Conservation (phyloP, 2,888 invertebrate species). For the Strigamia crassipes region DNA sequence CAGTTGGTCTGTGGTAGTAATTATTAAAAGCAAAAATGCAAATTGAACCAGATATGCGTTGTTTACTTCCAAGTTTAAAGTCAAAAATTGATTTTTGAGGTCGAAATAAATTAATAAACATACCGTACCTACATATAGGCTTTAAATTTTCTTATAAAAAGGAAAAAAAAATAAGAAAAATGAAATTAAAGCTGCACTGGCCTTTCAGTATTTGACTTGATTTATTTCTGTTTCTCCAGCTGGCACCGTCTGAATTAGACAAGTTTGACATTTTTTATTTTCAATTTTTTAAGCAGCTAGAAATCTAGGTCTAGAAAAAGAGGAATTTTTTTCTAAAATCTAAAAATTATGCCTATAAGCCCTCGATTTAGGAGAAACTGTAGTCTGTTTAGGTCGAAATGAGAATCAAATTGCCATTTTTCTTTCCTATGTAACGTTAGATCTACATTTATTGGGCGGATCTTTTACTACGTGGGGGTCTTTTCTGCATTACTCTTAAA, state of each 20-base stretch:
- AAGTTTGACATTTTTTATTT: neutral
- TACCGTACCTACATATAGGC: neutral
- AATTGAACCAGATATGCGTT: too few species aligned
- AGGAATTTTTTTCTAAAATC: neutral
- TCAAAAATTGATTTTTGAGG: too few species aligned
- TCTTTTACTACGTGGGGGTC: slow-evolving; percentile 2
- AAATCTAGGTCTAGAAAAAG: neutral
- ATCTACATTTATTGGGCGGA: slow-evolving; percentile 22
- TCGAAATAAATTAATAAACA: neutral
- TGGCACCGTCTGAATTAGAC: neutral
- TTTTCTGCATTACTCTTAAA: neutral
- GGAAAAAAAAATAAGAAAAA: neutral
- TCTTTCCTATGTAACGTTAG: slow-evolving; percentile 12
- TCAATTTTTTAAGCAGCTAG: neutral
- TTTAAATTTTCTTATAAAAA: neutral
- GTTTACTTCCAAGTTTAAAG: too few species aligned
- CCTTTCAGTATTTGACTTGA: neutral
- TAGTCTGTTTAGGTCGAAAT: neutral
- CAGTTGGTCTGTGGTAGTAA: too few species aligned
- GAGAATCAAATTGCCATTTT: slow-evolving; percentile 15
- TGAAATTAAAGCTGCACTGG: slow-evolving; percentile 2
- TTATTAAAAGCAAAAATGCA: neutral
- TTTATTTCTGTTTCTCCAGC: slow-evolving; percentile 24
- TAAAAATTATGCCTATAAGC: neutral
- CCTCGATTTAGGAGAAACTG: neutral